Evolutionary conservation across 1,140 invertebrate genomes (phyloP), one percentile per base, ranked within the genome.

Genomic region (Anoplophora glabripennis): DNA sequence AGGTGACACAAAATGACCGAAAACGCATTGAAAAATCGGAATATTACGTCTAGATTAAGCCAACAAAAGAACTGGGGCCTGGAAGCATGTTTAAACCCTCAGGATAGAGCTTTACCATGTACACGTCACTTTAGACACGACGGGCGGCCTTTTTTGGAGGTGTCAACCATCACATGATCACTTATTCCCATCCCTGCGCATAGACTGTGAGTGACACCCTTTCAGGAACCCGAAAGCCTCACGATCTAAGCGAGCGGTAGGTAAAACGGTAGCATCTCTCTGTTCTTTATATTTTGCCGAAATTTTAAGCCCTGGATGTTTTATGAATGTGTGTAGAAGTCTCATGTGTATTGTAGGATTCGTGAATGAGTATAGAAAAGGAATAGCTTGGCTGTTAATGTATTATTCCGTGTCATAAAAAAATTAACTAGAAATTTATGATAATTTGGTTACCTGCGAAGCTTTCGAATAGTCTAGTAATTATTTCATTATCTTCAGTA

Each of bases 21-120:
- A 49, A 49, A 28, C 18, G 47, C 34, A 49, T 49, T 49, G 47
- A 49, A 49, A 49, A 49, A 49, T 49, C 47, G 47, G 28, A 49
- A 49, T 49, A 49, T 49, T 49, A 49, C 47, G 47, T 34, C 44
- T 28, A 46, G 44, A 46, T 46, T 46, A 46, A 46, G 14, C 44
- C 34, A 49, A 49, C 47, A 49, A 49, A 49, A 34, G 47, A 49
- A 36, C 21, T 28, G 51, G 35, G 35, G 28, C 18, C 18, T 18
- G 35, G 21, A 53, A 51, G 49, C 56, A 63, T 59, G 56, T 45
- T 60, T 59, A 58, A 63, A 57, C 52, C 57, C 57, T 56, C 56
- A 21, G 56, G 44, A 56, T 55, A 48, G 58, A 65, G 60, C 64
- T 65, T 65, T 65, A 57, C 59, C 59, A 59, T 65, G 64, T 65